Base-by-base conservation (phyloP, 2,113 vertebrate genomes). In the Papio anubis region DNA sequence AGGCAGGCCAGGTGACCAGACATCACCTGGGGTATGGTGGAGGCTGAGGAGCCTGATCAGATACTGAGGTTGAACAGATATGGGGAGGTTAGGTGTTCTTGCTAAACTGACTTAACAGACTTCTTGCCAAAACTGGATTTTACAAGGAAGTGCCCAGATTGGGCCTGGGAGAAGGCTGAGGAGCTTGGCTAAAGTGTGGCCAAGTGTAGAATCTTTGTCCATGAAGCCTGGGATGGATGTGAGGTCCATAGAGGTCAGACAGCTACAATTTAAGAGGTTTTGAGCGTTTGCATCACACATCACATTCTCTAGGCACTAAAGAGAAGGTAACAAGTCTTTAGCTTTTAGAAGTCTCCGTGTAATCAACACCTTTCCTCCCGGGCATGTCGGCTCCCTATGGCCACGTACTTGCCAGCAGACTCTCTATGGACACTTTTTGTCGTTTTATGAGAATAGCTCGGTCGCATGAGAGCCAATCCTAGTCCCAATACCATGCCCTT, bases 401-500 rank as follows among this genome's bases (percentile, higher is more conserved):
- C 6, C 40, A 57, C 0, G 0, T 4, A 30, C 2, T 0, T 1
- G 18, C 79, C 8, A 35, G 50, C n/a, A n/a, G 14, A 9, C 40
- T 38, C 6, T 35, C 16, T 0, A 52, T 2, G 30, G 40, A 18
- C 14, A 59, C 7, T 2, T 25, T 9, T 12, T 18, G 35, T 14
- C 66, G 18, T 92, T 72, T 45, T 70, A 59, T 14, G 21, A n/a
- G 38, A 59, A 45, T 8, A 11, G 66, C 21, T 38, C 6, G 6
- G 5, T 30, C 2, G 1, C 27, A n/a, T 7, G 21, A 16, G 57
- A n/a, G 13, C 61, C 6, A 1, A 8, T 1, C 17, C 10, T 2
- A 4, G 8, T 13, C 45, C 43, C 59, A 1, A 10, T 3, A 38
- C 1, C 6, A 6, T 1, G 8, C 40, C 10, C 43, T 38, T 73